Percentiles rank a stretch among this genome's conserved stretches.
Conservation (phyloP, 2,113 vertebrate genomes). For the Solea senegalensis region DNA sequence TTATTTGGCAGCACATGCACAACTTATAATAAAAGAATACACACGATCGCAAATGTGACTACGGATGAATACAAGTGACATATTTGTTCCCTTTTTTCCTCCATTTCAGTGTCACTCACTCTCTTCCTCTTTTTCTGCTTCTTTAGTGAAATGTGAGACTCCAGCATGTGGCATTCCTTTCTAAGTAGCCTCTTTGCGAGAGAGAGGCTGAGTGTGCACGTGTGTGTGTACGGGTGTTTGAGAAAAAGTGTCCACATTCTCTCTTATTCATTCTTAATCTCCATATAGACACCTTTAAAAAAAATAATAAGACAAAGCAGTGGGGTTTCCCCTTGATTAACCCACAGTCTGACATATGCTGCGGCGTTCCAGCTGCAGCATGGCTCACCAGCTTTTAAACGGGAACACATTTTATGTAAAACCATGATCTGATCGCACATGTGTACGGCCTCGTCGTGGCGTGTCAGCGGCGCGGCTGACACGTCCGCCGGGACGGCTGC, state of each 20-base stretch:
- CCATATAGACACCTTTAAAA: slow-evolving; percentile 17
- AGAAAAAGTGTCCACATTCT: slow-evolving; percentile 22
- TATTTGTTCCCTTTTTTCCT: background rate
- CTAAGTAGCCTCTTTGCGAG: slow-evolving; percentile 47
- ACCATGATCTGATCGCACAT: slow-evolving; percentile 49
- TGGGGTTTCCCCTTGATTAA: background rate
- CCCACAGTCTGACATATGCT: slow-evolving; percentile 17
- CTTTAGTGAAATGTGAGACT: slow-evolving; percentile 72
- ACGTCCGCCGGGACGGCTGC: slow-evolving; percentile 41
- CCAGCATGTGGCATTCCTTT: slow-evolving; percentile 57
- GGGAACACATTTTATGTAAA: slow-evolving; percentile 59
- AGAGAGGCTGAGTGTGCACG: background rate
- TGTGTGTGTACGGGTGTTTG: background rate
- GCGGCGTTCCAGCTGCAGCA: slow-evolving; percentile 31
- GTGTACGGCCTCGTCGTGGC: slow-evolving; percentile 22
- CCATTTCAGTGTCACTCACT: slow-evolving; percentile 32
- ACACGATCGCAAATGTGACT: too few relatives aligned
- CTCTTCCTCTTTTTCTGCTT: slow-evolving; percentile 48
- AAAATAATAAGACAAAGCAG: background rate
- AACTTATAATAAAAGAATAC: too few relatives aligned
- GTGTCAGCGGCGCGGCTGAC: slow-evolving; percentile 41
- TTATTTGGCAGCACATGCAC: too few relatives aligned
- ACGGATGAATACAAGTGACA: too few relatives aligned
- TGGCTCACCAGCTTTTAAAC: slow-evolving; percentile 28
- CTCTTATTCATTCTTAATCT: slow-evolving; percentile 32